These are phyloP conservation scores for Tupaia chinensis DNA, from an alignment of 2,113 vertebrate species.

Conservation along the genomic window DNA sequence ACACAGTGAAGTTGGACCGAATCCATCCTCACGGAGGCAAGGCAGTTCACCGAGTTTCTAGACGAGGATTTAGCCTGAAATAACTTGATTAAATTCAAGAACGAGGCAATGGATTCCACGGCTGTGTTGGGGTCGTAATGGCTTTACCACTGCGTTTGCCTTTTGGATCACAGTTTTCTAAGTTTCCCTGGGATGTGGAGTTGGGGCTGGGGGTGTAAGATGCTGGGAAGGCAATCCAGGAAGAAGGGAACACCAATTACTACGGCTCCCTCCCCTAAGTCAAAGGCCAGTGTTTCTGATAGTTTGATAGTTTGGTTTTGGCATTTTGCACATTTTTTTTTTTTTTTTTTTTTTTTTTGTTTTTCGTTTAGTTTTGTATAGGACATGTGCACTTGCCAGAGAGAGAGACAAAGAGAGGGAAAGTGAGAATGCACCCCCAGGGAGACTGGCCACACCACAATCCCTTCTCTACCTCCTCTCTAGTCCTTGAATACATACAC, in stretches of 20 bases:
- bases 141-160: not conserved
- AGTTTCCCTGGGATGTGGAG: not conserved
- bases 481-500: too few relatives aligned
- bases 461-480: too few relatives aligned
- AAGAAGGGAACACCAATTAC: not conserved
- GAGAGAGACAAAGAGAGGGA: too few relatives aligned
- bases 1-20: not conserved
- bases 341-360: too few relatives aligned
- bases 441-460: too few relatives aligned
- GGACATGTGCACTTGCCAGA: too few relatives aligned
- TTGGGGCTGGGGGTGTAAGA: accelerated
- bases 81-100: not conserved
- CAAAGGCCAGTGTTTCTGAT: not conserved
- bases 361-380: too few relatives aligned
- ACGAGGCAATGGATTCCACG: accelerated
- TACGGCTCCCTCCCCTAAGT: not conserved
- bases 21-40: not conserved
- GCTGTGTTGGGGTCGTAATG: not conserved
- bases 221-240: not conserved
- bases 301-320: not conserved
- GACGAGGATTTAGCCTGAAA: accelerated
- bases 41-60: not conserved
- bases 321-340: not conserved
- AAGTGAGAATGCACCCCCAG: too few relatives aligned
- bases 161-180: not conserved